Evolutionary conservation across 2,888 invertebrate genomes (phyloP), one percentile per base, ranked within the genome.

Genomic region (Tanaodytes sp.): DNA sequence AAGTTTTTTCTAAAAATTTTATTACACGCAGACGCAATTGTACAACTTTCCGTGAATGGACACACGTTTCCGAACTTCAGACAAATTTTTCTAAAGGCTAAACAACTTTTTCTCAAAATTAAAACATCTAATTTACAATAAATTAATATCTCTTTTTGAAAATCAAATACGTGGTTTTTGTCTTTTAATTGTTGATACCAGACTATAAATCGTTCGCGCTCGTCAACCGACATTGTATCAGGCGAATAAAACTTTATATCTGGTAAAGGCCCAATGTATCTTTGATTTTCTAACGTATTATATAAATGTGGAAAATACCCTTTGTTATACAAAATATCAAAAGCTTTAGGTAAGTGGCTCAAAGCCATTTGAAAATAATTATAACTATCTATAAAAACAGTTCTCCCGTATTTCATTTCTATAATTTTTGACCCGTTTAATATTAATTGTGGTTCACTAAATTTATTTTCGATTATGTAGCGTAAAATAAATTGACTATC

Each of bases 341-440:
- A 77, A 2, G 77, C 74, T 68, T 77, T 77, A 3, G 78, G 76
- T 9, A 80, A 30, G 12, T 31, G 16, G 8, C 11, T 48, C 4
- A 79, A 57, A 18, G 73, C 48, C 77, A 79, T 77, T 11, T 75
- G 77, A 31, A 80, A 75, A 65, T 77, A 81, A 39, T 33, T 59
- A 11, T 46, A 33, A 33, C 39, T 59, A 23, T 59, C 59, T 1
- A 57, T 39, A 30, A 77, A 79, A 31, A 64, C 52, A 1, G 73
- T 43, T 19, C 74, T 72, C 1, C 33, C 33, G 4, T 23, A 16
- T 11, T 42, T 39, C 52, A 76, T 59, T 2, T 64, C 12, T 9
- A 76, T 68, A 20, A 75, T 67, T 43, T 73, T 75, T 5, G 71
- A 62, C 1, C 73, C 75, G 12, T 55, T 73, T 54, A 76, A 63